Base-by-base conservation (phyloP, 2,888 invertebrate genomes). In the Amblyteles armatorius region DNA sequence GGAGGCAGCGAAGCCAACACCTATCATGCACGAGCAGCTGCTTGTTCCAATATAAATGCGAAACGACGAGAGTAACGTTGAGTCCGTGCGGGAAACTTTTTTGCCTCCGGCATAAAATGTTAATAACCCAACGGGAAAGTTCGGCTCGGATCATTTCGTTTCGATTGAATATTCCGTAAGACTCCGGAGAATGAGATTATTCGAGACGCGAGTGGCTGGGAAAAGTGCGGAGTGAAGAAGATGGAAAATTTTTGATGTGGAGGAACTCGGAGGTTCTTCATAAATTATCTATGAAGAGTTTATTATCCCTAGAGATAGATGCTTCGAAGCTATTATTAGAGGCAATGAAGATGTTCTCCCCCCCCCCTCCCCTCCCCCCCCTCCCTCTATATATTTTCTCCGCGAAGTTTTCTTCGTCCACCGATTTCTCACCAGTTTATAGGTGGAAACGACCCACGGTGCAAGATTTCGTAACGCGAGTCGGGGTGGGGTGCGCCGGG, bases 21-120 rank as follows among this genome's bases (percentile, higher is more conserved):
- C 44, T 81, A 74, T 73, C 67, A 68, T 33, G 50, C 71, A 55
- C 65, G 71, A 65, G 44, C 33, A 50, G 55, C 79, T 26, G 60
- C 82, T 82, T 78, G 50, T 74, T 79, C 74, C 76, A 67, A 82
- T 84, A 82, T 84, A 71, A 78, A 84, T 82, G 78, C 72, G 40
- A 74, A 78, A 82, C 65, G 84, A 82, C 63, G 68, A 63, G 57
- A 52, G 16, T 57, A 40, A 40, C 60, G n/a, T 55, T 33, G 33
- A 22, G 68, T 44, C 44, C 29, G 63, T n/a, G 55, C 60, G 29
- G 29, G 71, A 77, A 79, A 81, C 72, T 81, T 81, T 73, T 36
- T 33, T 76, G 48, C 65, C 63, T 60, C 72, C 33, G 55, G 52
- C 7, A 73, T 72, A 73, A 78, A 77, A 81, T 81, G 63, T 60